Evolutionary conservation across 1,140 invertebrate species (phyloP), one percentile per base, ranked within the genome.

Genomic region (Forficula auricularia): DNA sequence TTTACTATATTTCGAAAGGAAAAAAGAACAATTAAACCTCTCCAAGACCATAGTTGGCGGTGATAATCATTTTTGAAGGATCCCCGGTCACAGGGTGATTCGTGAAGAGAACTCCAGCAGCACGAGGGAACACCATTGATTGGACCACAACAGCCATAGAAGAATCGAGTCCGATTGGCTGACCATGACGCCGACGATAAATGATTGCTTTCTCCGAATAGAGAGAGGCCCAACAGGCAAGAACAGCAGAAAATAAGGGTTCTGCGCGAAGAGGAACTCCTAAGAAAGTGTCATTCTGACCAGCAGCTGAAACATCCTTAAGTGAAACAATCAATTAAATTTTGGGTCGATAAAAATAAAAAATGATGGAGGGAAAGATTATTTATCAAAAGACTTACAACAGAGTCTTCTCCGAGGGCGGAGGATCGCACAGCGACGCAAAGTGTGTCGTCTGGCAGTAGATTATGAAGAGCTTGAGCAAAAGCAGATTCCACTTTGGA

Each of bases 121-220:
- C 60, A 32, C 76, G 70, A 7, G 81, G 67, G 18, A 64, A 50
- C 10, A 84, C 73, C 74, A 88, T 76, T 52, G 70, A 66, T 56
- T 89, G 85, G 3, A 89, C 65, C 12, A 85, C 81, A n/a, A 89
- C 82, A 2, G 70, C 82, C 68, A 86, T 82, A 13, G 68, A 63
- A 3, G 70, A 63, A 33, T 66, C 59, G 30, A 83, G 59, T 9
- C 22, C 13, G 10, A 44, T 27, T 12, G 38, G 18, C n/a, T 19
- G 18, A 36, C 18, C 34, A 36, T 15, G 18, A 6, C 34, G 18
- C 70, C 72, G 67, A 44, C 77, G 59, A 52, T 89, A 89, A 50
- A 75, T 65, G 1, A 84, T 71, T 48, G 81, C 82, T 48, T 77
- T 75, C 48, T 69, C 74, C 0, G 77, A 66, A 53, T 74, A 87